Evolutionary conservation across 1,140 invertebrate genomes (phyloP).

Genomic region (Ceratitis capitata): DNA sequence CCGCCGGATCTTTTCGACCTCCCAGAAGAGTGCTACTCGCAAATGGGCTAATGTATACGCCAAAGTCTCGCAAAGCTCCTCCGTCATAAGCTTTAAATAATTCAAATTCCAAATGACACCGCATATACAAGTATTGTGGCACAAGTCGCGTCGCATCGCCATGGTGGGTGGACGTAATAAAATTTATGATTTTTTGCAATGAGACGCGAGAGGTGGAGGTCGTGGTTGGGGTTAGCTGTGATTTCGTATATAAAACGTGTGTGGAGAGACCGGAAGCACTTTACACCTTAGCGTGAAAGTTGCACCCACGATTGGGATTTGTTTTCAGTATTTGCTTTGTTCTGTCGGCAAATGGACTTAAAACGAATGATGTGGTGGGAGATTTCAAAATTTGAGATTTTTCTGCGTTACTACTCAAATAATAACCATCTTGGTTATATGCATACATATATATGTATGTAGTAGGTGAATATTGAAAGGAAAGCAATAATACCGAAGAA

Average conservation of each 20-base stretch:
- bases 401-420: background rate
- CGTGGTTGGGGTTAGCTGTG: background rate
- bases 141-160: too few relatives aligned
- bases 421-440: too few relatives aligned
- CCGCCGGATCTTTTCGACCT: background rate
- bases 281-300: background rate
- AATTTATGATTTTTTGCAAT: slow-evolving; percentile 12
- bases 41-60: background rate
- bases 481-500: background rate
- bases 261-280: background rate
- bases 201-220: background rate
- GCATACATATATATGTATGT: too few relatives aligned
- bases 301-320: background rate
- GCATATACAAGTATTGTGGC: background rate
- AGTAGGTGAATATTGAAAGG: too few relatives aligned
- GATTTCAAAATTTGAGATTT: background rate
- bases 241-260: background rate
- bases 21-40: background rate
- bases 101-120: slow-evolving; percentile 24
- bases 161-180: background rate
- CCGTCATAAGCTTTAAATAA: slow-evolving; percentile 21
- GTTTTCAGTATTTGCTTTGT: background rate
- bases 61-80: background rate
- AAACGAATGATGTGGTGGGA: background rate
- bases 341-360: background rate